Base-by-base conservation (phyloP, 2,888 invertebrate species). In the Eledone cirrhosa region DNA sequence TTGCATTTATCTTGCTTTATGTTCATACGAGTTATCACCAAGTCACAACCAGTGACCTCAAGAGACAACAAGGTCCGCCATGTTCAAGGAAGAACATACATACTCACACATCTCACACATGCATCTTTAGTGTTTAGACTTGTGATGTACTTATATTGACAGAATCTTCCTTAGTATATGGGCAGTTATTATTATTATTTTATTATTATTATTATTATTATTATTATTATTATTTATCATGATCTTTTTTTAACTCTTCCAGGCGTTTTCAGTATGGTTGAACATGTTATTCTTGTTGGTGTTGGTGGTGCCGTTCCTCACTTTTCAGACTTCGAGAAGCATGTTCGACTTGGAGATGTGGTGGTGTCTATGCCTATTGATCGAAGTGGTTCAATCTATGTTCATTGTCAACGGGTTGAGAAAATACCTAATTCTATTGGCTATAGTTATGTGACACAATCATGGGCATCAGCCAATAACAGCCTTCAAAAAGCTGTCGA, bases 251-350 rank as follows among this genome's bases (percentile, higher is more conserved):
- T 69, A 2, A n/a, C 27, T 72, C 63, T 81, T 84, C 2, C 86
- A 93, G 94, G 98, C 78, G 98, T 97, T 83, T 99, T 99, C 93
- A 97, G 97, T 91, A 88, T 90, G 78, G 96, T 98, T 81, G 97
- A 99, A 90, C 97, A 95, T 90, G 98, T 99, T 29, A 95, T 99
- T 88, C 92, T 99, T 82, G 97, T 99, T 59, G 99, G 99, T 41
- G 96, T 97, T 4, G 98, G 97, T 7, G 99, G 99, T 16, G 99
- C 97, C 2, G 97, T 99, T 69, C 98, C 99, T 0, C 97, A 99
- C 92, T 98, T 95, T 90, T 97, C 97, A 0, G 98, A 99, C 91
- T 97, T 95, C 90, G 94, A 94, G 84, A 94, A 95, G 85, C 98
- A 99, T 90, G 97, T 98, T 33, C 93, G 97, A 33, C 93, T 98